Percentiles rank a stretch among this genome's conserved stretches.
These are phyloP conservation scores for Amphibalanus amphitrite DNA, from an alignment of 1,140 invertebrate species.

Conservation along the genomic window DNA sequence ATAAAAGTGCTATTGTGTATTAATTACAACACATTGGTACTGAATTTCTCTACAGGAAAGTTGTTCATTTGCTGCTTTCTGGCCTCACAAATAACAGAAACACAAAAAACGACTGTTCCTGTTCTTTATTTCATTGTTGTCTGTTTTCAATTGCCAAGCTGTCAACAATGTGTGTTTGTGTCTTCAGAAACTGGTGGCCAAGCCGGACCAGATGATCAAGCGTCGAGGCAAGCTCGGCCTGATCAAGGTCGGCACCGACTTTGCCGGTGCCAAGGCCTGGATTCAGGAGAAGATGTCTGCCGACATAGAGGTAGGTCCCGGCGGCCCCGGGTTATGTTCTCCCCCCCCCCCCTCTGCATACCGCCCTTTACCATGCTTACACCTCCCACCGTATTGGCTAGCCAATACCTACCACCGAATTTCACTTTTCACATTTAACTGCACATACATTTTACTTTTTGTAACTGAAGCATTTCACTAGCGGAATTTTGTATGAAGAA, in stretches of 20 bases:
- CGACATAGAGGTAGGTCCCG: conserved; percentile 56
- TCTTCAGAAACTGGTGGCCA: conserved; percentile 74
- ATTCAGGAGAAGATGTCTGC: conserved; percentile 68
- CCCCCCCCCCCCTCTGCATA: too few species aligned
- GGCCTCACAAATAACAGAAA: not conserved
- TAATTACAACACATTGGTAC: not conserved
- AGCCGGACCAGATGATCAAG: conserved; percentile 98
- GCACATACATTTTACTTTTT: too few species aligned
- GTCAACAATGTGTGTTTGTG: conserved; percentile 13
- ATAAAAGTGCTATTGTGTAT: not conserved
- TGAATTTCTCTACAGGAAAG: not conserved
- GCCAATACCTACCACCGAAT: too few species aligned
- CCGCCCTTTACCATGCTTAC: too few species aligned
- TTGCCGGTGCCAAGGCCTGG: conserved; percentile 66
- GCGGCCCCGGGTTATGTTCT: too few species aligned
- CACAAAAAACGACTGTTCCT: not conserved
- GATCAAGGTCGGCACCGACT: conserved; percentile 81
- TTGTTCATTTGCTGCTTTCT: too few species aligned
- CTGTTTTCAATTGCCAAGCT: not conserved
- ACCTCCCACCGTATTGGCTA: too few species aligned
- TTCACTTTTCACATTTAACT: too few species aligned
- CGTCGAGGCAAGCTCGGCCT: conserved; percentile 89
- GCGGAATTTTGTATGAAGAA: too few species aligned
- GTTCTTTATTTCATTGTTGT: not conserved
- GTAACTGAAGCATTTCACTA: too few species aligned